phyloP scores from a whole-genome alignment of 2,113 vertebrate species.

The Nerophis ophidion region DNA sequence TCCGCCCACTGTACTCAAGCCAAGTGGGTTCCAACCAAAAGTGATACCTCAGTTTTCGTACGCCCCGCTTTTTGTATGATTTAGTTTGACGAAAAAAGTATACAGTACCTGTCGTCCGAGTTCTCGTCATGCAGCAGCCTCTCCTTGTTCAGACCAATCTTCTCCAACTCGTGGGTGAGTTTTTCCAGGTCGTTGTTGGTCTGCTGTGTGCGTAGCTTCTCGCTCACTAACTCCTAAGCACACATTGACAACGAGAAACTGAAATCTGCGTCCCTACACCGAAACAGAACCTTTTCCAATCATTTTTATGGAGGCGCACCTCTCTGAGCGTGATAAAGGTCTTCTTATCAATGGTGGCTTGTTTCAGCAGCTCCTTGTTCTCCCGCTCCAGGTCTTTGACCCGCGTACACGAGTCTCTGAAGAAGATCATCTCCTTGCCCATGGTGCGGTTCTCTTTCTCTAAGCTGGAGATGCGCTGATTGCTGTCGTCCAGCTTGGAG shows the following conservation, averaged over 20 bases:
- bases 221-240: conserved; percentile 88
- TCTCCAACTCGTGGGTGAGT: conserved; percentile 93
- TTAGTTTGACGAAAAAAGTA: no score
- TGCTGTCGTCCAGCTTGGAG: conserved; percentile 86
- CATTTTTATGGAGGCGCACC: conserved; percentile 65
- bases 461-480: conserved; percentile 80
- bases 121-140: conserved; percentile 86
- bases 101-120: conserved; percentile 84
- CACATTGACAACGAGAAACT: background rate
- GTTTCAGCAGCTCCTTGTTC: conserved; percentile 93
- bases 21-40: no score
- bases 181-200: conserved; percentile 97
- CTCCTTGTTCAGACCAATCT: conserved; percentile 96
- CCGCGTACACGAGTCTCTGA: conserved; percentile 84
- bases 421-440: conserved; percentile 84
- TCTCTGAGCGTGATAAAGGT: conserved; percentile 88
- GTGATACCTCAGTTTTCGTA: no score
- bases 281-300: background rate
- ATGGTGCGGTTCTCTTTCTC: conserved; percentile 94
- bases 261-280: background rate
- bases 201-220: conserved; percentile 92
- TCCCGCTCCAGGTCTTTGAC: conserved; percentile 91
- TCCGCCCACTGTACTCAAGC: no score
- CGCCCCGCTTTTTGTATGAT: no score
- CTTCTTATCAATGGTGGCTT: conserved; percentile 91